phyloP scores from a whole-genome alignment of 2,888 invertebrate species.

The Euplexia lucipara region DNA sequence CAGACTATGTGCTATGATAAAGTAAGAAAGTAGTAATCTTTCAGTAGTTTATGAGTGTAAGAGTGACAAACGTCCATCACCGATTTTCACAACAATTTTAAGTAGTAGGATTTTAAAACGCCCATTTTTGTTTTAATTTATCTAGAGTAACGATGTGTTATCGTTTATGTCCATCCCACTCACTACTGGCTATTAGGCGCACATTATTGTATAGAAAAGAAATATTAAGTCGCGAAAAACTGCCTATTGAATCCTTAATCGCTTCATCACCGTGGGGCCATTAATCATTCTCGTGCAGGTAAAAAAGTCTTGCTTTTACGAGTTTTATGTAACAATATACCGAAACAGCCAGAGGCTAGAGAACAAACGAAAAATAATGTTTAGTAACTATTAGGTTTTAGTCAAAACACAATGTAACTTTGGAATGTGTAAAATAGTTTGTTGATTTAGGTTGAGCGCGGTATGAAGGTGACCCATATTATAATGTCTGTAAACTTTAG shows the following conservation, averaged over 20 bases:
- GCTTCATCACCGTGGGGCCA: constrained; percentile 52
- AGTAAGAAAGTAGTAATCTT: too few species aligned
- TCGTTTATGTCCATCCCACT: background rate
- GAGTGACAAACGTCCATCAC: too few species aligned
- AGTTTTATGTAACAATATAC: constrained; percentile 52
- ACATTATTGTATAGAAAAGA: constrained; percentile 33
- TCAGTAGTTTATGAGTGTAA: too few species aligned
- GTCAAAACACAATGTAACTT: constrained; percentile 47
- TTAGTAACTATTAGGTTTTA: constrained; percentile 49
- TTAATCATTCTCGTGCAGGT: constrained; percentile 59
- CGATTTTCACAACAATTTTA: too few species aligned
- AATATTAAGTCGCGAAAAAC: constrained; percentile 54
- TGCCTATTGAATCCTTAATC: constrained; percentile 52
- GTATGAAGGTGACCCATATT: constrained; percentile 57
- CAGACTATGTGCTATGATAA: too few species aligned
- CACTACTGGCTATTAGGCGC: constrained; percentile 22
- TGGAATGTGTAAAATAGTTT: constrained; percentile 47
- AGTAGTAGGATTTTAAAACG: background rate
- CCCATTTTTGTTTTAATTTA: constrained; percentile 17
- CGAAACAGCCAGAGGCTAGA: constrained; percentile 26
- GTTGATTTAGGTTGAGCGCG: constrained; percentile 55
- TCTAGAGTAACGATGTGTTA: constrained; percentile 4
- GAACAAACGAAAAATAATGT: constrained; percentile 37
- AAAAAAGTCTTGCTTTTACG: constrained; percentile 50
- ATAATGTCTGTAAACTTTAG: constrained; percentile 47